A percentile compares a stretch with the other conserved stretches of the same genome.
phyloP scores from a whole-genome alignment of 1,140 invertebrate genomes.

The Panulirus ornatus region DNA sequence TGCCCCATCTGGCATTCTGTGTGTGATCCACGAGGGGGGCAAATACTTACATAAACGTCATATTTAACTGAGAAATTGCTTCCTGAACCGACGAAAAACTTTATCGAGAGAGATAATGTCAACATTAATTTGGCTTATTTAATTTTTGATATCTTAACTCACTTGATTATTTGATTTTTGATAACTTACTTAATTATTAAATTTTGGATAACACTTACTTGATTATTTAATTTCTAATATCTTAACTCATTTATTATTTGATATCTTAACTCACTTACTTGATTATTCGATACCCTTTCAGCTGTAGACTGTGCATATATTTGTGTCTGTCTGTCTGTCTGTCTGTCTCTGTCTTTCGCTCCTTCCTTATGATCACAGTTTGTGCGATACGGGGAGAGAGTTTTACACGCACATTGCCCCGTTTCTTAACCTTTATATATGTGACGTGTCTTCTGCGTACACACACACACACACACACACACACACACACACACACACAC shows the following conservation, averaged over 20 bases:
- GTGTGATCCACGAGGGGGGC: neutral
- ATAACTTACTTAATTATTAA: no score
- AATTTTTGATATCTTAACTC: neutral
- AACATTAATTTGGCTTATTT: neutral
- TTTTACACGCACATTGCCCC: no score
- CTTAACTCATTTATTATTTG: neutral
- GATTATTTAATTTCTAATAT: neutral
- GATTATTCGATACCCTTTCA: no score
- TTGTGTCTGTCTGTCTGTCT: no score
- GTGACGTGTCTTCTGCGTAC: no score
- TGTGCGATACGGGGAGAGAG: no score
- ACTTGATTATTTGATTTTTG: no score
- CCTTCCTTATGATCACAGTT: no score
- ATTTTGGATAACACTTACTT: no score
- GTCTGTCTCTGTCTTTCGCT: no score
- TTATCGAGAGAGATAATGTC: neutral
- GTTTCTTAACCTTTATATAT: no score
- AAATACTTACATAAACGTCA: neutral
- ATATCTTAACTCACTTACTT: neutral
- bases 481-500: constrained; percentile 3
- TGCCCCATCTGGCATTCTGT: neutral
- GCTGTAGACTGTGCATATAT: no score
- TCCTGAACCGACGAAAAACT: neutral
- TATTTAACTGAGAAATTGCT: constrained; percentile 7
- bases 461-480: constrained; percentile 20